Conservation (phyloP, 2,888 invertebrate species). For the Bursaphelenchus okinawaensis region DNA sequence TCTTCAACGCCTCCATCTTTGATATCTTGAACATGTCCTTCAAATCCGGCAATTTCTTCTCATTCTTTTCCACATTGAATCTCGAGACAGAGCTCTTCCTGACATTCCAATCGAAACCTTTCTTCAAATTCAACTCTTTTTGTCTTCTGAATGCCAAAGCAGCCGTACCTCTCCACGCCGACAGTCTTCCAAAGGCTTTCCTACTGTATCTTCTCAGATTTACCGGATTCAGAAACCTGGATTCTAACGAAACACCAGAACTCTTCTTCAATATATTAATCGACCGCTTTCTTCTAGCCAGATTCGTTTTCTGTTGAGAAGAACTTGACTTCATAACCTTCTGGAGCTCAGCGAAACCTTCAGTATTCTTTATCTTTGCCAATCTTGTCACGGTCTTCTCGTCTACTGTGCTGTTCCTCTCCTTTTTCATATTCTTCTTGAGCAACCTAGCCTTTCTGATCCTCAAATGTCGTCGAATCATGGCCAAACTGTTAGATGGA, state of each 20-base stretch:
- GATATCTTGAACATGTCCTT: not conserved
- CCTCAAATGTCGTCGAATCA: too few species aligned
- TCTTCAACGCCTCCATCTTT: not conserved
- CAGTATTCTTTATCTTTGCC: not conserved
- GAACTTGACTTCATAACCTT: not conserved
- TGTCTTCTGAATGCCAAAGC: not conserved
- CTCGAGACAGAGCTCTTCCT: not conserved
- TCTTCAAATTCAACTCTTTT: not conserved
- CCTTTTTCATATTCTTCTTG: too few species aligned
- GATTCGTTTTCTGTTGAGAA: not conserved
- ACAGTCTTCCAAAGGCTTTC: not conserved
- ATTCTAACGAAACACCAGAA: too few species aligned
- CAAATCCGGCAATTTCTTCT: not conserved
- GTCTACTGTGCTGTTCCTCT: too few species aligned
- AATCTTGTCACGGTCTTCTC: not conserved
- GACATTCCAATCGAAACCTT: not conserved
- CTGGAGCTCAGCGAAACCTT: not conserved
- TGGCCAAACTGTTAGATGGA: too few species aligned
- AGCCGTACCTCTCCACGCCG: not conserved
- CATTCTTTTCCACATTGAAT: not conserved
- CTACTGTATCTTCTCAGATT: not conserved
- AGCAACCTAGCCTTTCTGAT: too few species aligned
- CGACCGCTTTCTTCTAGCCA: not conserved
- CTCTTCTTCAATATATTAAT: not conserved
- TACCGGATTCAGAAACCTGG: not conserved